phyloP scores from a whole-genome alignment of 2,797 vertebrate genomes.

The Nyctalus aviator region DNA sequence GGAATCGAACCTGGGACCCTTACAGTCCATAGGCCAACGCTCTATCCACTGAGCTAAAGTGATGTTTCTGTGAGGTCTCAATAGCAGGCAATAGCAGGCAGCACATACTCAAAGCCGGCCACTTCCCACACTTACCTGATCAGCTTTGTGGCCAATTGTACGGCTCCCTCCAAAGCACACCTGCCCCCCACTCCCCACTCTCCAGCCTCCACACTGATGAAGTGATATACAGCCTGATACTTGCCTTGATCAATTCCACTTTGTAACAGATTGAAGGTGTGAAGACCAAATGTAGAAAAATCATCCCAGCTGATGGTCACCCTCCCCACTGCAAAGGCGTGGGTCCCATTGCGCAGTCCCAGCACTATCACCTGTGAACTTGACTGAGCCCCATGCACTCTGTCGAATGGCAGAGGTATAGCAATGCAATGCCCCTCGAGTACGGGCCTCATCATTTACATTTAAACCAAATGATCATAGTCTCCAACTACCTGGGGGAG shows the following conservation, averaged over 20 bases:
- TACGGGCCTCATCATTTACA: neutral
- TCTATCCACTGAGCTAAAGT: neutral
- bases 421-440: neutral
- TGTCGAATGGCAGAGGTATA: neutral
- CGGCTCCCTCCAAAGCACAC: neutral
- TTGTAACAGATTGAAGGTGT: neutral
- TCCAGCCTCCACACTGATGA: neutral
- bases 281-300: neutral
- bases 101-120: neutral
- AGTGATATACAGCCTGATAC: neutral
- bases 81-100: neutral
- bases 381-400: neutral
- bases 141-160: neutral
- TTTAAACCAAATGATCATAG: neutral
- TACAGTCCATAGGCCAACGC: too few species aligned
- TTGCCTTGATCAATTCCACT: neutral
- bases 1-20: too few species aligned
- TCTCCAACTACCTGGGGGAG: neutral
- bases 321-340: too few species aligned
- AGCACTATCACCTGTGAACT: neutral
- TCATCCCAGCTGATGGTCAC: too few species aligned
- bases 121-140: neutral
- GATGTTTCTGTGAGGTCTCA: neutral
- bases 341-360: neutral
- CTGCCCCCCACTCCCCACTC: neutral